Conservation (phyloP, 2,888 invertebrate genomes). For the Lepetodrilus schrolli region DNA sequence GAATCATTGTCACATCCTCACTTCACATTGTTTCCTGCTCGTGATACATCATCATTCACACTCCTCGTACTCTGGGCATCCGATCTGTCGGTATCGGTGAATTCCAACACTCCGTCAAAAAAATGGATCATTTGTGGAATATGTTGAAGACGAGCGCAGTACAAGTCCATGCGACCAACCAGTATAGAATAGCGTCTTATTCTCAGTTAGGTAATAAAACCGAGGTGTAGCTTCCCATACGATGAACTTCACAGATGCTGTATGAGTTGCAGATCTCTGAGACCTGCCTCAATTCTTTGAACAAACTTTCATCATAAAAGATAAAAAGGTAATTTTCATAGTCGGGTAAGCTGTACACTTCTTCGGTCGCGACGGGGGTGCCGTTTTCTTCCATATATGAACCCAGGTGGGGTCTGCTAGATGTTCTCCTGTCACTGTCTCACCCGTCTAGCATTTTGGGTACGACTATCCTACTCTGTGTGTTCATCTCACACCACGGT, state of each 20-base stretch:
- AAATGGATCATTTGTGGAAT: conserved; percentile 20
- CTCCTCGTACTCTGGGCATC: background rate
- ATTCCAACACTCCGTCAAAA: conserved; percentile 6
- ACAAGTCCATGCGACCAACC: conserved; percentile 22
- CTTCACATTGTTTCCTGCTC: too few relatives aligned
- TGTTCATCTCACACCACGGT: too few relatives aligned
- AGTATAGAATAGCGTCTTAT: conserved; percentile 9
- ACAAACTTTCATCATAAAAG: conserved; percentile 27
- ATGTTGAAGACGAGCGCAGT: conserved; percentile 5
- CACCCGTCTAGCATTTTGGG: background rate
- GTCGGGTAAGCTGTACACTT: background rate
- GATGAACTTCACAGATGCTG: conserved; percentile 25
- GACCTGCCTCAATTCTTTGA: conserved; percentile 20
- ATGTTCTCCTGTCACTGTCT: background rate
- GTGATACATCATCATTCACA: too few relatives aligned
- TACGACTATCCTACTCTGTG: too few relatives aligned
- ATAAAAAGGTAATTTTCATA: conserved; percentile 14
- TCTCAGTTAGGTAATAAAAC: conserved; percentile 26
- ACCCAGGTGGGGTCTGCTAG: background rate
- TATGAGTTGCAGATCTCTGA: conserved; percentile 6
- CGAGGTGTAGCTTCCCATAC: background rate
- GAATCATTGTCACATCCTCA: background rate
- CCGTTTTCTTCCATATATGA: background rate
- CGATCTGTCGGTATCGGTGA: background rate
- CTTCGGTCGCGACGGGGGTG: background rate